Percentiles rank a stretch among this genome's conserved stretches.
Conservation (phyloP, 2,797 vertebrate species). For the Eulemur albifrons region DNA sequence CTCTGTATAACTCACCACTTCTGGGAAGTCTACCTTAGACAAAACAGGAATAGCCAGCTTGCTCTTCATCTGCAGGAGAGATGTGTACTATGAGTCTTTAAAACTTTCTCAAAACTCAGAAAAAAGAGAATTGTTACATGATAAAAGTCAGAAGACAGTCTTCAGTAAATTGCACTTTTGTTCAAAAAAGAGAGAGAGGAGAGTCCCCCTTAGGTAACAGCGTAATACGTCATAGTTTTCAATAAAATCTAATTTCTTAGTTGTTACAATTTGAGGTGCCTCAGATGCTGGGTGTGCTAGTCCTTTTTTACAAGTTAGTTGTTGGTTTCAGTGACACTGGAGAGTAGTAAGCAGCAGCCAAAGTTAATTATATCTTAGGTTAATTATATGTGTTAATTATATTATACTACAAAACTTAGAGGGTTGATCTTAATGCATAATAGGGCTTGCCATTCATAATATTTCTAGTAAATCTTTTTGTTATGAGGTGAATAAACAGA, state of each 20-base stretch:
- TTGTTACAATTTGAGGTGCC: conserved; percentile 5
- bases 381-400: conserved; percentile 49
- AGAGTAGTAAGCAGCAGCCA: background rate
- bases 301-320: conserved; percentile 43
- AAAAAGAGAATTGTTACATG: background rate
- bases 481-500: conserved; percentile 43
- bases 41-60: conserved; percentile 23
- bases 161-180: background rate
- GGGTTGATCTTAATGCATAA: conserved; percentile 36
- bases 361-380: conserved; percentile 50
- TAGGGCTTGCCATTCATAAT: background rate
- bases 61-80: background rate
- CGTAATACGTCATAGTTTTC: background rate
- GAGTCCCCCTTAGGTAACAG: background rate
- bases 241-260: conserved; percentile 35
- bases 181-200: background rate
- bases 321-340: conserved; percentile 8
- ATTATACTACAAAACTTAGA: conserved; percentile 54
- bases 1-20: conserved; percentile 16
- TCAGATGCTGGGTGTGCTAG: background rate
- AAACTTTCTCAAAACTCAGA: conserved; percentile 40
- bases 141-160: background rate
- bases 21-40: conserved; percentile 5
- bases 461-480: conserved; percentile 48
- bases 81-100: background rate